Conservation (phyloP, 1,140 invertebrate species). For the Trissolcus basalis region DNA sequence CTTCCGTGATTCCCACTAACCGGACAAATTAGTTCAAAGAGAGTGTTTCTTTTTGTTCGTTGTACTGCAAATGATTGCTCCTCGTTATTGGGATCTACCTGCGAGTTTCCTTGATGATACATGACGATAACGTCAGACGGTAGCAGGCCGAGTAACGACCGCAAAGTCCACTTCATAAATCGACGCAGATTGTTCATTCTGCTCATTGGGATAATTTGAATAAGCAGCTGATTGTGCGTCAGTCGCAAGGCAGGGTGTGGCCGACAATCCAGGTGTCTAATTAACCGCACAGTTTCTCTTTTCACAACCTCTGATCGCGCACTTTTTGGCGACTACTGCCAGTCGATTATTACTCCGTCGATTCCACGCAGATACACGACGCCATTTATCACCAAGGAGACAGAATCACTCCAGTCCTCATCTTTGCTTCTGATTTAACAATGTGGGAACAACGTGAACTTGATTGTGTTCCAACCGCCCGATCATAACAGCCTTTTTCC, state of each 20-base stretch:
- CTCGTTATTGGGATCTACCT: slow-evolving; percentile 30
- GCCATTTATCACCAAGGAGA: slow-evolving; percentile 57
- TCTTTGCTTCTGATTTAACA: slow-evolving; percentile 50
- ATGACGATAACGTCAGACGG: slow-evolving; percentile 42
- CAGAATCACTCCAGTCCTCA: slow-evolving; percentile 45
- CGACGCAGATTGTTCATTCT: slow-evolving; percentile 39
- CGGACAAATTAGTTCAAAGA: slow-evolving; percentile 24
- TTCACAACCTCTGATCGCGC: slow-evolving; percentile 11
- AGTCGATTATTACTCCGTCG: slow-evolving; percentile 26
- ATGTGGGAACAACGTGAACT: slow-evolving; percentile 57
- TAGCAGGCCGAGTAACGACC: slow-evolving; percentile 46
- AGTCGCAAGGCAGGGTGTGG: slow-evolving; percentile 18
- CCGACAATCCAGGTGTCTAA: slow-evolving; percentile 46
- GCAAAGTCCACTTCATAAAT: slow-evolving; percentile 50
- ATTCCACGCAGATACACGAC: slow-evolving; percentile 27
- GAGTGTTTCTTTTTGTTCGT: slow-evolving; percentile 2
- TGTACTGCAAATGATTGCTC: slow-evolving; percentile 5
- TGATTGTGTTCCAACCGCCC: slow-evolving; percentile 40
- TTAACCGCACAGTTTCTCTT: slow-evolving; percentile 37
- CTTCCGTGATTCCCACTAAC: not conserved
- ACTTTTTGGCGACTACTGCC: slow-evolving; percentile 33
- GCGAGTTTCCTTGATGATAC: slow-evolving; percentile 29
- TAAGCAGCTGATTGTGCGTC: slow-evolving; percentile 47
- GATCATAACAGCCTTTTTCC: slow-evolving; percentile 12
- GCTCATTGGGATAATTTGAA: slow-evolving; percentile 55